Conservation (phyloP, 2,113 vertebrate genomes). For the Herpailurus yagouaroundi region DNA sequence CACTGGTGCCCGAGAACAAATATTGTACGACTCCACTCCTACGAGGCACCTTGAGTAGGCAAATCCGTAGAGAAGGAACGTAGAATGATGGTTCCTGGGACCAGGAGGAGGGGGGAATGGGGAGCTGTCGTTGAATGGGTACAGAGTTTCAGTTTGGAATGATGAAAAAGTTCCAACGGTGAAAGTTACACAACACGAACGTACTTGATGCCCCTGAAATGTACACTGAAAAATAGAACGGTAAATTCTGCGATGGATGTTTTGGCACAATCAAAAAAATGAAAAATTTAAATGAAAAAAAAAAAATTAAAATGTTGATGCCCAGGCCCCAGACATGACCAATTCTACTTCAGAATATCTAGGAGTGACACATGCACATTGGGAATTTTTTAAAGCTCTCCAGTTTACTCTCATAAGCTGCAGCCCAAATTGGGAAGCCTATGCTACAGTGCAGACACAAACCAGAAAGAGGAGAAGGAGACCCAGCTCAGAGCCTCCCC, state of each 20-base stretch:
- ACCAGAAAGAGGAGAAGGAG: too few species aligned
- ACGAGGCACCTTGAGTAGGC: accelerated
- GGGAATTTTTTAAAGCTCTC: background rate
- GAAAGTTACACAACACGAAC: accelerated
- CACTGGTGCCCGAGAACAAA: background rate
- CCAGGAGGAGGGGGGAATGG: too few species aligned
- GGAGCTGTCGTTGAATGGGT: background rate
- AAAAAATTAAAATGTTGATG: background rate
- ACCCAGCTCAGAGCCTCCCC: background rate
- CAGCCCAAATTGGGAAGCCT: background rate
- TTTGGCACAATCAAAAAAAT: background rate
- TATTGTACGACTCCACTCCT: accelerated
- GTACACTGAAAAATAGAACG: background rate
- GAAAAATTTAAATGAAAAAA: background rate
- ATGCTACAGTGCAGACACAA: accelerated
- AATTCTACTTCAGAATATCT: background rate
- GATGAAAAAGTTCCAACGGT: background rate
- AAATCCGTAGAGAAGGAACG: too few species aligned
- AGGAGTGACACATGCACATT: background rate
- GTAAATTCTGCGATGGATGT: background rate
- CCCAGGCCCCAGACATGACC: background rate
- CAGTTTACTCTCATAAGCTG: background rate
- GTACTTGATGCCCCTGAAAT: background rate
- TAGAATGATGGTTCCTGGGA: background rate
- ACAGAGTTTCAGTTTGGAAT: background rate